phyloP scores from a whole-genome alignment of 2,113 vertebrate genomes.

The Etheostoma cragini region DNA sequence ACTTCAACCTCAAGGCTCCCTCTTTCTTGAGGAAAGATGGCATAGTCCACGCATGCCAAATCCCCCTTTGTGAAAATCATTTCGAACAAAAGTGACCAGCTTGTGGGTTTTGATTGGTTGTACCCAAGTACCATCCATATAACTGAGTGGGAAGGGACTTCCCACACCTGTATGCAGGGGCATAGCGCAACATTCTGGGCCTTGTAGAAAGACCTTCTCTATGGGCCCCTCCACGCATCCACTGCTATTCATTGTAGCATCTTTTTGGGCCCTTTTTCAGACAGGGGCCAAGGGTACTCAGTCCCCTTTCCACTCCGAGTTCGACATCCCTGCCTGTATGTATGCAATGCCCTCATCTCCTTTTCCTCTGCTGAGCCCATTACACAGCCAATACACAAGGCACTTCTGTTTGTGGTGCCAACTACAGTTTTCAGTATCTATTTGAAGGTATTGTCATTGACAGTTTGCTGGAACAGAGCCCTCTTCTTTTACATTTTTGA shows the following conservation, averaged over 20 bases:
- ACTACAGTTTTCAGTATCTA: neutral
- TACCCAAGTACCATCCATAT: neutral
- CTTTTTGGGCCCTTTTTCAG: too few relatives aligned
- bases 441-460: neutral
- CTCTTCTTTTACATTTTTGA: neutral
- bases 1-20: neutral
- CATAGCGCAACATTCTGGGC: too few relatives aligned
- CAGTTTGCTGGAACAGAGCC: neutral
- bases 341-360: neutral
- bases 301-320: too few relatives aligned
- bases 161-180: neutral
- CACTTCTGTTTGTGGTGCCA: neutral
- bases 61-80: slow-evolving; percentile 3
- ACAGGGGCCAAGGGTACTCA: too few relatives aligned
- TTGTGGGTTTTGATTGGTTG: neutral
- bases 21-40: slow-evolving; percentile 1
- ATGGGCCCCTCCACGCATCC: too few relatives aligned
- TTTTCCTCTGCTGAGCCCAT: neutral
- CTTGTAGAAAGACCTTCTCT: too few relatives aligned
- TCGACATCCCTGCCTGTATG: neutral
- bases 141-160: neutral
- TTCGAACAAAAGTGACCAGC: neutral
- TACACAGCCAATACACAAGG: neutral
- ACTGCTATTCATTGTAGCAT: too few relatives aligned
- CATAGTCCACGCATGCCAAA: slow-evolving; percentile 8